phyloP scores from a whole-genome alignment of 2,113 vertebrate species.

The Tichodroma muraria region DNA sequence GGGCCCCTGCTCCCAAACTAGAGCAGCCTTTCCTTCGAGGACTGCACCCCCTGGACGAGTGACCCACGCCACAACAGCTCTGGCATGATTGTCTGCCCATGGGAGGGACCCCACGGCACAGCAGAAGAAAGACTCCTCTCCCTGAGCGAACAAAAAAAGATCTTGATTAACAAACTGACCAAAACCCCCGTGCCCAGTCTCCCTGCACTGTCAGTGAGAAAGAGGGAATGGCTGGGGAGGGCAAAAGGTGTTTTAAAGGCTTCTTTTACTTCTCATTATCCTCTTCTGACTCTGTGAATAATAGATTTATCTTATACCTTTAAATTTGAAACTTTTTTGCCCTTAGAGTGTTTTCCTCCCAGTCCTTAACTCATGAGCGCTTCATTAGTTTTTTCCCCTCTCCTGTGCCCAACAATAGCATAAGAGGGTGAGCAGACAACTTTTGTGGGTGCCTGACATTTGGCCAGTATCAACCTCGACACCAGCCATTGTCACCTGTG shows the following conservation, averaged over 20 bases:
- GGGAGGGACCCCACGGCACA: neutral
- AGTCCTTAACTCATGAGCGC: neutral
- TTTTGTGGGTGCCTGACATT: neutral
- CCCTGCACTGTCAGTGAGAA: rapidly evolving
- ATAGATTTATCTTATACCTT: neutral
- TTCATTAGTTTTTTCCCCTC: neutral
- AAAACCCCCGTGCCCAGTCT: neutral
- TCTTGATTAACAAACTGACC: neutral
- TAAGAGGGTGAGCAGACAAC: neutral
- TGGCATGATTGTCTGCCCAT: neutral
- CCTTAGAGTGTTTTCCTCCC: neutral
- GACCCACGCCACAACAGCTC: neutral
- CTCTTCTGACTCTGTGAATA: neutral
- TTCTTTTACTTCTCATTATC: neutral
- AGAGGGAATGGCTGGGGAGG: neutral
- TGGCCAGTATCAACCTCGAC: neutral
- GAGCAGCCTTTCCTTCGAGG: neutral
- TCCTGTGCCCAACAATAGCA: neutral
- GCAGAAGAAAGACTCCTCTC: neutral
- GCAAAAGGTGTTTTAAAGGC: neutral
- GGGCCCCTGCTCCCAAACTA: neutral
- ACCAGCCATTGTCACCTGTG: neutral
- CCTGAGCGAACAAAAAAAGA: neutral
- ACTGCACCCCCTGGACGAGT: neutral
- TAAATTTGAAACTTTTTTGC: neutral